Conservation (phyloP, 2,797 vertebrate genomes). For the Siniperca obscura region DNA sequence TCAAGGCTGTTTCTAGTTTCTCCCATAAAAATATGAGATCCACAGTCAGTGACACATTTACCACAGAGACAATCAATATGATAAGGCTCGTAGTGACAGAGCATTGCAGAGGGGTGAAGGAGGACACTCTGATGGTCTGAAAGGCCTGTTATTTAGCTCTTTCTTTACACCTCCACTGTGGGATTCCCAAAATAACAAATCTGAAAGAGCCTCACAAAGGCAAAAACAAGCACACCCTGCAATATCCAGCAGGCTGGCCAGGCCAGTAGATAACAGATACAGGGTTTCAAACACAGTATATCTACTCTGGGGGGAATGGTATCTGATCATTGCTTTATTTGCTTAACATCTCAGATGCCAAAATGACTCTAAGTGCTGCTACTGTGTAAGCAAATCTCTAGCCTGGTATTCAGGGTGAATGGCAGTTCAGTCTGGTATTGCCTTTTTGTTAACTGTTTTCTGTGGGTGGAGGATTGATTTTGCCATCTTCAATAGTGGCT, state of each 20-base stretch:
- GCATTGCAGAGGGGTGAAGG: background rate
- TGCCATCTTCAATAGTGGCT: background rate
- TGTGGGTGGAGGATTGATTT: conserved; percentile 15
- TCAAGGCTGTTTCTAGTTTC: conserved; percentile 4
- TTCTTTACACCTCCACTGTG: background rate
- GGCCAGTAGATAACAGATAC: conserved; percentile 32
- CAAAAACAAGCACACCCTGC: conserved; percentile 11
- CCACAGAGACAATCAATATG: conserved; percentile 27
- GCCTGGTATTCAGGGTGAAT: background rate
- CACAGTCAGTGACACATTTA: background rate
- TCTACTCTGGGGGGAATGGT: background rate
- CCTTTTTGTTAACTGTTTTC: conserved; percentile 14
- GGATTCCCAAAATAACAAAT: conserved; percentile 27
- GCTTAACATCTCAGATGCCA: conserved; percentile 28
- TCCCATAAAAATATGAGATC: background rate
- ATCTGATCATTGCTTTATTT: conserved; percentile 37
- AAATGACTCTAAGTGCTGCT: conserved; percentile 4
- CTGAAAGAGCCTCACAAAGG: conserved; percentile 13
- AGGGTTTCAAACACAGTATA: background rate
- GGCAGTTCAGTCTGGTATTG: background rate
- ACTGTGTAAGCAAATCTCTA: conserved; percentile 12
- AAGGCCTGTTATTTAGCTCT: conserved; percentile 13
- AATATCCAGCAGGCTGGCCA: conserved; percentile 17
- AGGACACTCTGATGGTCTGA: conserved; percentile 23
- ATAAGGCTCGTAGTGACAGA: background rate